A percentile compares a stretch with the other conserved stretches of the same genome.
phyloP scores from a whole-genome alignment of 2,888 invertebrate species.

The Pasiphila rectangulata region DNA sequence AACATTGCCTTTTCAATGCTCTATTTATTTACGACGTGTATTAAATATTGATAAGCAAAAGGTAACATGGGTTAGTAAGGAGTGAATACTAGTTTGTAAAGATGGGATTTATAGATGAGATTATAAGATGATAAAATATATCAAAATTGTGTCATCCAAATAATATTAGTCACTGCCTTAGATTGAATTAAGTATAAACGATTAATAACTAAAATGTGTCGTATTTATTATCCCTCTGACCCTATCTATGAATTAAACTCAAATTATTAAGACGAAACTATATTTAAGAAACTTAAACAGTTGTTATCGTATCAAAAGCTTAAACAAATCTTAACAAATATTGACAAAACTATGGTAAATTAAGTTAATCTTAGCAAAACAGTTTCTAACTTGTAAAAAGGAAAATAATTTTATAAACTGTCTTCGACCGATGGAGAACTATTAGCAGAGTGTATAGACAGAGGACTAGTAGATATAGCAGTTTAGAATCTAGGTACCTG shows the following conservation, averaged over 20 bases:
- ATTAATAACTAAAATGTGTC: background rate
- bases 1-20: background rate
- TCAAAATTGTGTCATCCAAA: too few species aligned
- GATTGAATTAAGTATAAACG: constrained; percentile 11
- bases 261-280: constrained; percentile 25
- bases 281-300: constrained; percentile 54
- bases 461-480: too few species aligned
- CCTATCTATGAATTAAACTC: constrained; percentile 25
- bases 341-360: constrained; percentile 64
- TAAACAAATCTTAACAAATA: constrained; percentile 40
- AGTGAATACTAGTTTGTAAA: too few species aligned
- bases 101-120: too few species aligned
- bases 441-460: too few species aligned
- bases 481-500: background rate
- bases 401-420: background rate
- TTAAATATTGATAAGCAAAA: too few species aligned
- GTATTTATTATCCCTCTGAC: too few species aligned
- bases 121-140: too few species aligned
- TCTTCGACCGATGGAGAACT: too few species aligned
- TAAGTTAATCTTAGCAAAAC: constrained; percentile 58
- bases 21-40: background rate
- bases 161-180: constrained; percentile 13
- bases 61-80: too few species aligned
- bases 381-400: background rate
- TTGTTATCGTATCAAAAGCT: constrained; percentile 60